Evolutionary conservation across 2,113 vertebrate genomes (phyloP), one percentile per base, ranked within the genome.

Genomic region (zebrafish (Danio rerio)): DNA sequence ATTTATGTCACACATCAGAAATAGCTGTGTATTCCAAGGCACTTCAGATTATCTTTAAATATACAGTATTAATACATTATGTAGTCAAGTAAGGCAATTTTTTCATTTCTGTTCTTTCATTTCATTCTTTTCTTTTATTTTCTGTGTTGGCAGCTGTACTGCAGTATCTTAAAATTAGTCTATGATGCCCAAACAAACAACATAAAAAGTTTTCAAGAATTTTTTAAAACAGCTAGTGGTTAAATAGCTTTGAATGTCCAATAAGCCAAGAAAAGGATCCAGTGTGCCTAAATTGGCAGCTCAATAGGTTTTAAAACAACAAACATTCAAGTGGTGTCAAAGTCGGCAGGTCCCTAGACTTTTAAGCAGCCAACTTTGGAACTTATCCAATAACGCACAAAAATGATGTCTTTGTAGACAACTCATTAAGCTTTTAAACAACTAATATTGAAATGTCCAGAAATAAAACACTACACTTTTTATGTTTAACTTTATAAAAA

Each of bases 211-310:
- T 21, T 10, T 20, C 31, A 31, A 31, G 31, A 31, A 2, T 31
- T 31, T 45, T n/a, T 45, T 45, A 10, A n/a, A 66, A 45, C 42
- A 66, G 63, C 15, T 66, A 63, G 40, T 83, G 55, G 78, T 63
- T 55, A 59, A 55, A 53, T 31, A 62, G 11, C 52, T 65, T 74
- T 55, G 20, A 65, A 63, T 52, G 69, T 73, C 59, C 72, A 53
- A 55, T 53, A 63, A 18, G 58, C n/a, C 40, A 63, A 63, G 45
- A 53, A 66, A 45, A 68, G n/a, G 40, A n/a, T 43, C 15, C n/a
- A n/a, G n/a, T n/a, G n/a, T n/a, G n/a, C n/a, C 43, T 45, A 12
- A 68, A 68, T 68, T 16, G 65, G n/a, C 0, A 20, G 43, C 43
- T 47, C 43, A 49, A 9, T 69, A 7, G 8, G 6, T 47, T 47